Base-by-base conservation (phyloP, 2,113 vertebrate species). In the Centropus bengalensis region DNA sequence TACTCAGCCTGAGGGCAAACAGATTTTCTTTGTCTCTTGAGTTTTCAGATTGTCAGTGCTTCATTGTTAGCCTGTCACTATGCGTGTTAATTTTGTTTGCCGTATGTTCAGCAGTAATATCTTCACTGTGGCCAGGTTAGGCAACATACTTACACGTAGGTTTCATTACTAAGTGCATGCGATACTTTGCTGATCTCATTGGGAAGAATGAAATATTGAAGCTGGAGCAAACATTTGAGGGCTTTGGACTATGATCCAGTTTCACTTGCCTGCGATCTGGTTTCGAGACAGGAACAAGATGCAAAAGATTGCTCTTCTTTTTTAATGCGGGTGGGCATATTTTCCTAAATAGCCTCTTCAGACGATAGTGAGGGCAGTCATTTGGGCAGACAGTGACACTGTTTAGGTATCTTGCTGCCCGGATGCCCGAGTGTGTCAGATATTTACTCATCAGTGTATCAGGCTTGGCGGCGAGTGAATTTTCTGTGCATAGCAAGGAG, bases 401-500 rank as follows among this genome's bases (percentile, higher is more conserved):
- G 82, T 91, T 95, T 88, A 91, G 80, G 71, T 86, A 47, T 62
- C 60, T 62, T 17, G 52, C 85, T 88, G 91, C 90, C 89, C 88
- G 89, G 59, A 80, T 95, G 87, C 82, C 92, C 82, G 62, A 69
- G 91, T 4, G 8, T 89, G 68, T 96, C 95, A 88, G 78, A 42
- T 94, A 91, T 30, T 92, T 95, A 95, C 89, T 94, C 85, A 59
- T 91, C 79, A 77, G 84, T 59, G 70, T 94, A 82, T 91, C 87
- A 58, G 79, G 33, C 87, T 83, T 82, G 67, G 55, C 88, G 36
- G 71, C 4, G 42, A 88, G 70, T 69, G 79, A 67, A 42, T 93
- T 51, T 74, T 89, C 71, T 52, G 68, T 81, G 79, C n/a, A 4
- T 74, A 75, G 71, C 52, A 22, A 89, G 68, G 52, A 87, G 75